Base-by-base conservation (phyloP, 1,140 invertebrate species). In the Planococcus citri region DNA sequence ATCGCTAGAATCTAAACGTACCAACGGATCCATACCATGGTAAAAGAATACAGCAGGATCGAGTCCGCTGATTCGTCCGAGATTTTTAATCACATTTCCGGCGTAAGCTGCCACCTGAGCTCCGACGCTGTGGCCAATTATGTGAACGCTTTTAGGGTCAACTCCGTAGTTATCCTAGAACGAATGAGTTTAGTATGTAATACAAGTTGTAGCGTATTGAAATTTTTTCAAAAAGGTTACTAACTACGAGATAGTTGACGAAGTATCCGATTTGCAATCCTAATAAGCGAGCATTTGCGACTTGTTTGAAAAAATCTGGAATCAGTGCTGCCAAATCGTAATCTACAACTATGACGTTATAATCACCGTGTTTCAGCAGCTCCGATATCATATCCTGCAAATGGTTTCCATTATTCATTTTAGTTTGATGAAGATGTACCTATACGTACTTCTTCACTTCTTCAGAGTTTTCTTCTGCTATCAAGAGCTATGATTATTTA, bases 21-120 rank as follows among this genome's bases (percentile, higher is more conserved):
- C 83, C 3, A 20, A 51, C 70, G 87, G 83, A 37, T 81, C 79
- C 88, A 93, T 91, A 70, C 88, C 87, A 82, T 92, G 86, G 78
- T 94, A 94, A 75, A 91, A 92, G 0, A 91, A 91, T 74, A 92
- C 89, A 0, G 91, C 91, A 1, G 91, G 89, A 80, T 93, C 91
- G 22, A 94, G 79, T 0, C 88, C 89, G 6, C 89, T 91, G 60
- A 92, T 92, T 68, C 90, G 81, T 25, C 89, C 89, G 21, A 93
- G 79, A 33, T 83, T 83, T 24, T 72, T 69, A 71, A 90, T 82
- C 76, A 83, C 82, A 79, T 90, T 85, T 0, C 89, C 91, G 0
- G 89, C 90, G 74, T 93, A 94, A 24, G 89, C 90, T 1, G 89
- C 89, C 0, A 89, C 89, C 75, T 93, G 90, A 0, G 90, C 87